Percentiles rank a stretch among this genome's conserved stretches.
phyloP scores from a whole-genome alignment of 2,113 vertebrate species.

The Potamarius usumacintae region DNA sequence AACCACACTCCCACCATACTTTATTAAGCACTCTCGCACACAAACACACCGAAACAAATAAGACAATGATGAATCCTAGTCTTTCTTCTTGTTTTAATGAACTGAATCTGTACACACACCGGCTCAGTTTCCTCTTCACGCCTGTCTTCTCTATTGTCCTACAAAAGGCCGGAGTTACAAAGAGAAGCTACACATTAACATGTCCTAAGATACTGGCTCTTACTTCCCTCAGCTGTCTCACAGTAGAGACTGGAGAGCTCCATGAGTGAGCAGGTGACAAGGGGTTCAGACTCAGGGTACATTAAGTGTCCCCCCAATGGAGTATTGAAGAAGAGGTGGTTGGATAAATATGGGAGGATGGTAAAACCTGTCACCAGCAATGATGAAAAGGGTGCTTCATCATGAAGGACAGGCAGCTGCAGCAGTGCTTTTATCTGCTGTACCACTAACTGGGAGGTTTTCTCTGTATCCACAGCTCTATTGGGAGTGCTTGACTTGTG shows the following conservation, averaged over 20 bases:
- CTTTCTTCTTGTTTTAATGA: constrained; percentile 50
- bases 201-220: constrained; percentile 26
- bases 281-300: constrained; percentile 37
- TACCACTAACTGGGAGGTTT: constrained; percentile 19
- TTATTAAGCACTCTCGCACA: constrained; percentile 20
- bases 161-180: constrained; percentile 39
- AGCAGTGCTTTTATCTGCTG: constrained; percentile 26
- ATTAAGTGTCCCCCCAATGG: constrained; percentile 42
- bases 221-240: constrained; percentile 43
- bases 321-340: background rate
- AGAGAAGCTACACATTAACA: constrained; percentile 56
- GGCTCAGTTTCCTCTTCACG: constrained; percentile 48
- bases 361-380: constrained; percentile 29
- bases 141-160: constrained; percentile 47
- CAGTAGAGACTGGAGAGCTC: constrained; percentile 20
- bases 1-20: constrained; percentile 20
- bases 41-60: constrained; percentile 41
- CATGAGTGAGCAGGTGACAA: constrained; percentile 30
- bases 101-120: constrained; percentile 40
- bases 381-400: constrained; percentile 54
- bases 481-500: constrained; percentile 2
- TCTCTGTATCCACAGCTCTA: constrained; percentile 9
- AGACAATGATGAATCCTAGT: constrained; percentile 52
- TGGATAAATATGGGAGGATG: constrained; percentile 41
- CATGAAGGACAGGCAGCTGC: constrained; percentile 48